A percentile compares a stretch with the other conserved stretches of the same genome.
phyloP scores from a whole-genome alignment of 1,140 invertebrate species.

The Zeugodacus cucurbitae region DNA sequence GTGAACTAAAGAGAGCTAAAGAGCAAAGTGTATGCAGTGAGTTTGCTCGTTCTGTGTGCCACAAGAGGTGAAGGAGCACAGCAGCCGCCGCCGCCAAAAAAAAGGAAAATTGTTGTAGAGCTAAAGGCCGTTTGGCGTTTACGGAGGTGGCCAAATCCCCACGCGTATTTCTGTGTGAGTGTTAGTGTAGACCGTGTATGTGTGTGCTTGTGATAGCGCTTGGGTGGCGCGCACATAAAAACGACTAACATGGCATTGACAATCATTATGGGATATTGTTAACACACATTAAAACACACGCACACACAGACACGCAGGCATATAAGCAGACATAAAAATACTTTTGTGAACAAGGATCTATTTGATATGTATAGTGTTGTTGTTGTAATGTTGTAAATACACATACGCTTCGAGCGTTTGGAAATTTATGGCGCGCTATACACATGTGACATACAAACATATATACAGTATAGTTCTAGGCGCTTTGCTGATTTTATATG shows the following conservation, averaged over 20 bases:
- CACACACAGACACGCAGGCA: too few relatives aligned
- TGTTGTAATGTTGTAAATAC: background rate
- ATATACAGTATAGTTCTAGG: background rate
- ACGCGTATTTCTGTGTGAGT: background rate
- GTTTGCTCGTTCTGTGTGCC: background rate
- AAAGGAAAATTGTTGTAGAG: background rate
- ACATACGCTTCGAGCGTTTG: background rate
- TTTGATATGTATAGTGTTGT: background rate
- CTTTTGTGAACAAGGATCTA: slow-evolving; percentile 19
- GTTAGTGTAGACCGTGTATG: too few relatives aligned
- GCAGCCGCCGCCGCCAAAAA: background rate
- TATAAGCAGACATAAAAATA: background rate
- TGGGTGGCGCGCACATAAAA: slow-evolving; percentile 10
- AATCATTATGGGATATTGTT: background rate
- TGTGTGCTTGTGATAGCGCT: background rate
- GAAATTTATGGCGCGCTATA: background rate
- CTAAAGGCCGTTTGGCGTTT: background rate
- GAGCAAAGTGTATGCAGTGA: background rate
- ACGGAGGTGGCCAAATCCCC: background rate
- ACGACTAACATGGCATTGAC: slow-evolving; percentile 17
- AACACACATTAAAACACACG: background rate
- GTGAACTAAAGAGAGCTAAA: background rate
- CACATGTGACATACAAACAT: background rate
- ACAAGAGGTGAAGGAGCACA: background rate
- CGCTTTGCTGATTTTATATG: background rate